Percentiles rank a stretch among this genome's conserved stretches.
Evolutionary conservation across 2,888 invertebrate genomes (phyloP).

Genomic region (Petrolisthes manimaculis): DNA sequence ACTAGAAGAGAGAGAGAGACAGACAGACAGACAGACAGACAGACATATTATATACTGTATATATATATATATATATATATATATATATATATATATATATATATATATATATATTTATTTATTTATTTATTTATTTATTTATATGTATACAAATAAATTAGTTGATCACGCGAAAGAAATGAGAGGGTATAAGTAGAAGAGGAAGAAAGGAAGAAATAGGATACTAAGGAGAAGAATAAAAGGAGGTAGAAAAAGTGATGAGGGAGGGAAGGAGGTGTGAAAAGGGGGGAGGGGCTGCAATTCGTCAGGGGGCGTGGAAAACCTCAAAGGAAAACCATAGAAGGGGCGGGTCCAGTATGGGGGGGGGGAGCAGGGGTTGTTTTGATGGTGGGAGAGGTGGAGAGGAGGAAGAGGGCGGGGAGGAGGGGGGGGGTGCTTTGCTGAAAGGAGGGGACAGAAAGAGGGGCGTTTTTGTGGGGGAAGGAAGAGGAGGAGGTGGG

Average conservation of each 20-base stretch:
- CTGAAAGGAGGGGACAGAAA: constrained; percentile 5
- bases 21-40: no score
- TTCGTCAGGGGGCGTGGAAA: constrained; percentile 45
- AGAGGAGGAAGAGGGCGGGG: constrained; percentile 18
- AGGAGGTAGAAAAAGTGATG: not conserved
- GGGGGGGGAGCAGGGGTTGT: constrained; percentile 37
- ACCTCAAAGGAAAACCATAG: constrained; percentile 26
- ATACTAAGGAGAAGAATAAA: not conserved
- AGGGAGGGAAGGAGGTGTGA: constrained; percentile 2
- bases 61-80: no score
- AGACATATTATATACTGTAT: no score
- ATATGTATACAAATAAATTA: no score
- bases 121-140: no score
- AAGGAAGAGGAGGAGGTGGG: constrained; percentile 15
- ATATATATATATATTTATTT: no score
- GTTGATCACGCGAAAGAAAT: not conserved
- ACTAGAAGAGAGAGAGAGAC: not conserved
- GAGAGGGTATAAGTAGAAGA: not conserved
- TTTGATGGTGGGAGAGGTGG: constrained; percentile 23
- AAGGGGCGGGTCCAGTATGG: constrained; percentile 20
- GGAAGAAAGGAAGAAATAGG: not conserved
- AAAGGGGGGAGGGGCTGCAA: constrained; percentile 31
- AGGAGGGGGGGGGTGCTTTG: not conserved
- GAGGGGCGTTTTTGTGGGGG: not conserved
- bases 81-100: no score